Base-by-base conservation (phyloP, 2,797 vertebrate genomes). In the Chrysolophus pictus region DNA sequence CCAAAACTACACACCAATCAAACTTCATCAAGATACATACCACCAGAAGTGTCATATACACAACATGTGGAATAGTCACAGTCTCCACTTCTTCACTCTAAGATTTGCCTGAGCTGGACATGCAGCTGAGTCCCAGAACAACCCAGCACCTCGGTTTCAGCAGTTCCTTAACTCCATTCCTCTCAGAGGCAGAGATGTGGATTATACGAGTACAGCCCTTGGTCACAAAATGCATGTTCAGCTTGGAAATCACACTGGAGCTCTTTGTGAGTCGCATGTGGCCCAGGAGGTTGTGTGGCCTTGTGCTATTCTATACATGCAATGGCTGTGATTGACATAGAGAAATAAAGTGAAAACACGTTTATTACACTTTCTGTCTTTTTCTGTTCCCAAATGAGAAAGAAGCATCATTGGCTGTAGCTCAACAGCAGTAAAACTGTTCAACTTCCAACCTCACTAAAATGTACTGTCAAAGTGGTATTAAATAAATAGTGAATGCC, bases 401-500 rank as follows among this genome's bases (percentile, higher is more conserved):
- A 31, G 92, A 93, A 92, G 53, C 87, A 91, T 81, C 76, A 31
- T 37, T 96, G 95, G 92, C 93, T 89, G 81, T 70, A 88, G 60
- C 59, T 80, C 96, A 95, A 88, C 22, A 76, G 33, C 82, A 93
- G 76, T 91, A 94, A 94, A 95, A 95, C 67, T 86, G 41, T 92
- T 95, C 89, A 81, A 93, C 79, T 76, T 92, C 56, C 76, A 96
- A 78, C 76, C 85, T 95, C 91, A 81, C 84, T 91, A 81, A 73
- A 93, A 89, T 90, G 79, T 89, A 89, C 80, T 92, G 87, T 95
- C 82, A 91, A 86, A 96, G 93, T 71, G 26, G 73, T 60, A 81
- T 73, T 94, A 89, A 95, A 85, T 95, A 95, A 96, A 95, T 92
- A 94, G 93, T 95, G 94, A 94, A 94, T 95, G 92, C 67, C 59